A percentile compares a stretch with the other conserved stretches of the same genome.
These are phyloP conservation scores for Alligator mississippiensis DNA, from an alignment of 2,113 vertebrate species.

Conservation along the genomic window DNA sequence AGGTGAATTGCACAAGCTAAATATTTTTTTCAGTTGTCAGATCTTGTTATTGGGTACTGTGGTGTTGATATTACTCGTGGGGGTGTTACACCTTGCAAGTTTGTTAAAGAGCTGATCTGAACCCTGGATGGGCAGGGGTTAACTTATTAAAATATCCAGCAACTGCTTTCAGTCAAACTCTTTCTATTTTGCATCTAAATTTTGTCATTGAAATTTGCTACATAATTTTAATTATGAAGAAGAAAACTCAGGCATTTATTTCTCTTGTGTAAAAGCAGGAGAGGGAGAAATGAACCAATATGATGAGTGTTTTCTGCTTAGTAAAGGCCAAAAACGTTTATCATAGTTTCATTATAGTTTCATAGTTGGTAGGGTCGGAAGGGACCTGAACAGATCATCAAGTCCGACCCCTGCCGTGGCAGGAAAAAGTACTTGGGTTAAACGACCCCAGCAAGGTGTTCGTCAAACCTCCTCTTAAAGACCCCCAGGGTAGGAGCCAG, in stretches of 20 bases:
- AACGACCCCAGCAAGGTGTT: too few species aligned
- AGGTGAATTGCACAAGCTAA: constrained; percentile 78
- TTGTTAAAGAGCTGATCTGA: background rate
- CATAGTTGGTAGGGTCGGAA: too few species aligned
- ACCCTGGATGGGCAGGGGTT: background rate
- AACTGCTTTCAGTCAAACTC: background rate
- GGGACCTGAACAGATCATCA: too few species aligned
- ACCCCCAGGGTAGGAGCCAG: too few species aligned
- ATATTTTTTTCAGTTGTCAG: background rate
- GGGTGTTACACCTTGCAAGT: background rate
- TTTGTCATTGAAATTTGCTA: background rate
- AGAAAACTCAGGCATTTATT: background rate
- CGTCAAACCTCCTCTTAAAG: too few species aligned
- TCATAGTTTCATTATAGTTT: too few species aligned
- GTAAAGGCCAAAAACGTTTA: too few species aligned
- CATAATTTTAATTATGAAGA: background rate
- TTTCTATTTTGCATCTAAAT: background rate
- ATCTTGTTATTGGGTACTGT: background rate
- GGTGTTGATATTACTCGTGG: accelerated
- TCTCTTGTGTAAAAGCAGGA: background rate
- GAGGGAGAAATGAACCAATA: background rate
- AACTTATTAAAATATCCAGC: background rate
- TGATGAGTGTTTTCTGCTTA: background rate
- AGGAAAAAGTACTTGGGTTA: too few species aligned
- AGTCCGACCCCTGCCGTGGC: too few species aligned